Conservation (phyloP, 1,140 invertebrate genomes). For the Asbolus verrucosus region DNA sequence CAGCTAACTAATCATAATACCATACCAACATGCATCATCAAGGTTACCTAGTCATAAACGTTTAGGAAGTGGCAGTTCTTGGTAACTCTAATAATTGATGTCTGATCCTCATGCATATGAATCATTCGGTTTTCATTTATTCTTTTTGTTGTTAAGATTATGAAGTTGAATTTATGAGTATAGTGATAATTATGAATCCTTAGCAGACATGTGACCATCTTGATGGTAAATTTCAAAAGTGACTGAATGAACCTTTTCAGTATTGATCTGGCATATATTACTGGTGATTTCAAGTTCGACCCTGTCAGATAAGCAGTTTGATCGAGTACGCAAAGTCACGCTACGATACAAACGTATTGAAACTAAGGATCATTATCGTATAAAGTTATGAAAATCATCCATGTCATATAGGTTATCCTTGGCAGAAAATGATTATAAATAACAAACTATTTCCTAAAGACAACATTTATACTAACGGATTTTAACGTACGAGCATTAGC, state of each 20-base stretch:
- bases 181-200: background rate
- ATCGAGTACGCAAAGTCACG: constrained; percentile 47
- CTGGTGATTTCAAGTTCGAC: constrained; percentile 45
- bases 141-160: too few relatives aligned
- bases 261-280: constrained; percentile 33
- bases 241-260: constrained; percentile 43
- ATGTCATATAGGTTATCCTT: background rate
- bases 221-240: background rate
- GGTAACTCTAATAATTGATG: background rate
- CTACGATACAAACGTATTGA: constrained; percentile 36
- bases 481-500: too few relatives aligned
- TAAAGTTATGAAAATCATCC: constrained; percentile 21
- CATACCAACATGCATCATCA: constrained; percentile 1
- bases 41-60: constrained; percentile 6
- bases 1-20: too few relatives aligned
- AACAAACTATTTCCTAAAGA: too few relatives aligned
- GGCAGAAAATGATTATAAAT: background rate
- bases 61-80: constrained; percentile 14
- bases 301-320: constrained; percentile 44
- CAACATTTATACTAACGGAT: too few relatives aligned
- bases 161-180: background rate
- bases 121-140: too few relatives aligned
- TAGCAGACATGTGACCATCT: background rate
- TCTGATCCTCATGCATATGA: too few relatives aligned
- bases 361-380: constrained; percentile 18